phyloP scores from a whole-genome alignment of 2,888 invertebrate genomes.

The Siphonodentalium dalli region DNA sequence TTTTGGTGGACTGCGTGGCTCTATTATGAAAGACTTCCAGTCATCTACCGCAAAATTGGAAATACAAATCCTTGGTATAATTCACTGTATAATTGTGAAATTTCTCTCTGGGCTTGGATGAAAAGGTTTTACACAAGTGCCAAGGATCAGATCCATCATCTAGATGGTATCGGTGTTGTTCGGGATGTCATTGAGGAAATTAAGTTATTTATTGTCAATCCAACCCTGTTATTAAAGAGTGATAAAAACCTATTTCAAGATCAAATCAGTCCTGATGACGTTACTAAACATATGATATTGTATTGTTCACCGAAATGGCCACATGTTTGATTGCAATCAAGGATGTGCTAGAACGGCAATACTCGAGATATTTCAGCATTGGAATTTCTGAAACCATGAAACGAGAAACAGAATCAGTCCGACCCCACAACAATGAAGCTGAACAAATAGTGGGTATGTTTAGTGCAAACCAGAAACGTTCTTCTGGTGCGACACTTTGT shows the following conservation, averaged over 20 bases:
- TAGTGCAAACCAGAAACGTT: too few relatives aligned
- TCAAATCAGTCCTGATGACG: not conserved
- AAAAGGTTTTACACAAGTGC: constrained; percentile 15
- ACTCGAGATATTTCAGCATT: constrained; percentile 13
- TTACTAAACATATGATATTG: not conserved
- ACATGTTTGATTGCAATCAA: not conserved
- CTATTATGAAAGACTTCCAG: constrained; percentile 10
- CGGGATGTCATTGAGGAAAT: not conserved
- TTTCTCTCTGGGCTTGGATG: too few relatives aligned
- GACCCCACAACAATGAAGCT: too few relatives aligned
- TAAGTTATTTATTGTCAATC: not conserved
- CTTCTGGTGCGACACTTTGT: too few relatives aligned
- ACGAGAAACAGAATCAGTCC: not conserved
- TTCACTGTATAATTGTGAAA: too few relatives aligned
- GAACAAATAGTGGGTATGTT: too few relatives aligned
- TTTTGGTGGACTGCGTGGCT: constrained; percentile 12
- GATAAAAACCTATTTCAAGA: constrained; percentile 5
- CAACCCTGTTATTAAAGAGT: not conserved
- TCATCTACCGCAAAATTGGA: constrained; percentile 4
- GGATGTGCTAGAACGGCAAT: constrained; percentile 20
- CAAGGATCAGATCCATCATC: constrained; percentile 1
- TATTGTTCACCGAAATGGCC: constrained; percentile 1
- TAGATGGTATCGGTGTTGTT: constrained; percentile 7
- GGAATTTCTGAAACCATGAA: constrained; percentile 9
- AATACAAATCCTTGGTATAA: constrained; percentile 16